These are phyloP conservation scores for Anastatus disparis DNA, from an alignment of 1,140 invertebrate species.

Conservation along the genomic window DNA sequence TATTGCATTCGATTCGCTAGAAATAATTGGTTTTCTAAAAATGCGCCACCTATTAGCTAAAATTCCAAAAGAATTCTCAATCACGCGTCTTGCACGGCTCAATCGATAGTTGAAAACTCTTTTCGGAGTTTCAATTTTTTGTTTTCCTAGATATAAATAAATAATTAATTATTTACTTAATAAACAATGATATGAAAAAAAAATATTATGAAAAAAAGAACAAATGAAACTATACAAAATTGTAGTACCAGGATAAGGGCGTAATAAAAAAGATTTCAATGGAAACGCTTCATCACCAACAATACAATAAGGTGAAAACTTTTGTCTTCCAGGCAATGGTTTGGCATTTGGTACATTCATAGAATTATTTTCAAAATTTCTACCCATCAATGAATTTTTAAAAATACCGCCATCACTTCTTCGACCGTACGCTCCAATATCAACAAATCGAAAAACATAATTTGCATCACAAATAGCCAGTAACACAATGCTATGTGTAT, in stretches of 20 bases:
- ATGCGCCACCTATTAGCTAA: conserved; percentile 60
- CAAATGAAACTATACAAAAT: no score
- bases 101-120: conserved; percentile 59
- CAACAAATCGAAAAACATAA: background rate
- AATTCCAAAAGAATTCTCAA: conserved; percentile 65
- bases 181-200: no score
- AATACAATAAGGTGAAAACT: conserved; percentile 51
- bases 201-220: no score
- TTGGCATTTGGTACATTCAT: conserved; percentile 46
- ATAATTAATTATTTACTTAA: no score
- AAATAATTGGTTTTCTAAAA: conserved; percentile 44
- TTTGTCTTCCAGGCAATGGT: conserved; percentile 43
- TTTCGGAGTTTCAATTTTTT: conserved; percentile 45
- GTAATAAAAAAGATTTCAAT: conserved; percentile 50
- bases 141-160: no score
- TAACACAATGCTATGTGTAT: no score
- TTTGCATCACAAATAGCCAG: no score
- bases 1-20: background rate
- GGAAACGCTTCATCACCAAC: conserved; percentile 60
- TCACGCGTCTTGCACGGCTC: conserved; percentile 55
- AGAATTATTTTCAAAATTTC: conserved; percentile 42
- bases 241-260: conserved; percentile 62
- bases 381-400: conserved; percentile 51
- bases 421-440: conserved; percentile 5
- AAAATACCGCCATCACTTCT: conserved; percentile 20